Evolutionary conservation across 2,888 invertebrate genomes (phyloP).

Genomic region (Aradus depressus): DNA sequence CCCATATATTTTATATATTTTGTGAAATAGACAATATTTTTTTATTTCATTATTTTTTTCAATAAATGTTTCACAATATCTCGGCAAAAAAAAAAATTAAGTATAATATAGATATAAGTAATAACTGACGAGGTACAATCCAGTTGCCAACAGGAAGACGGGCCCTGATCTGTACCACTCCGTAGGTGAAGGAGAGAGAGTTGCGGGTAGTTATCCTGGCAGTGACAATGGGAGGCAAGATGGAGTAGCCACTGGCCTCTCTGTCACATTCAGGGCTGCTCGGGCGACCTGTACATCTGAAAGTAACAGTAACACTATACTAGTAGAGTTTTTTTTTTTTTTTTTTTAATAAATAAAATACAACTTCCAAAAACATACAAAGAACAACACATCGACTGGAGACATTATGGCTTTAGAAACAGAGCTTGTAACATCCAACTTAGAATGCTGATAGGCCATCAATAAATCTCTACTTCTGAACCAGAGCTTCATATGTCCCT

Average conservation of each 20-base stretch:
- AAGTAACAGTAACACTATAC: too few relatives aligned
- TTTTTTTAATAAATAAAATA: too few relatives aligned
- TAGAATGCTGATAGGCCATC: too few relatives aligned
- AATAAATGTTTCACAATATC: not conserved
- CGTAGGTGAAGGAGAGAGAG: conserved; percentile 56
- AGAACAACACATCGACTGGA: too few relatives aligned
- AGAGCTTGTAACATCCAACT: too few relatives aligned
- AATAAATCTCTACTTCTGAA: too few relatives aligned
- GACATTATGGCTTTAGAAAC: too few relatives aligned
- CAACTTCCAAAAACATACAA: too few relatives aligned
- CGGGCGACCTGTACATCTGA: conserved; percentile 26
- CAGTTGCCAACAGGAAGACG: conserved; percentile 65
- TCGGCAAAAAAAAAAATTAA: not conserved
- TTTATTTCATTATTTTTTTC: too few relatives aligned
- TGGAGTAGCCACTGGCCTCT: conserved; percentile 37
- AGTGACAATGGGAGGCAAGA: conserved; percentile 57
- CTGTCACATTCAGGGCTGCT: conserved; percentile 24
- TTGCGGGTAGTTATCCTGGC: conserved; percentile 50
- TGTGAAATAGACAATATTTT: too few relatives aligned
- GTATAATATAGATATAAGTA: not conserved
- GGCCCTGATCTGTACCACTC: conserved; percentile 52
- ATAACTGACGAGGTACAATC: conserved; percentile 57
- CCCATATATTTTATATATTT: not conserved
- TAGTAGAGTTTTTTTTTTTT: too few relatives aligned
- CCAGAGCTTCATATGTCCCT: too few relatives aligned